Base-by-base conservation (phyloP, 2,113 vertebrate genomes). In the Corythoichthys haematopterus region DNA sequence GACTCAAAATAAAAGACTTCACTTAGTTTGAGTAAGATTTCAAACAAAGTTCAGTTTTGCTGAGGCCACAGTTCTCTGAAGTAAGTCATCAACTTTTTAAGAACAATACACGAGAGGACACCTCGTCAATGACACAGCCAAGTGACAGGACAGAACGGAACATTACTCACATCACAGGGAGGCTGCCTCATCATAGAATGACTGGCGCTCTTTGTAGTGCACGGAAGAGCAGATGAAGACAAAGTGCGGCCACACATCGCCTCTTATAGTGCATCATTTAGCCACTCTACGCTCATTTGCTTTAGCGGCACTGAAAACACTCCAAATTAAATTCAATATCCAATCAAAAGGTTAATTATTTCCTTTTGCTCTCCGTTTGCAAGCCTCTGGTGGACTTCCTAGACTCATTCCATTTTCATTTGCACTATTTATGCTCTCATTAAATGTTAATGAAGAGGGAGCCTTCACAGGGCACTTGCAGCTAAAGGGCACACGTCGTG, bases 401-500 rank as follows among this genome's bases (percentile, higher is more conserved):
- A 2, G 2, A 47, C 47, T 79, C 72, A 67, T 46, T 69, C 71
- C 66, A 36, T 73, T 79, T 75, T 71, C 75, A 71, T 74, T 78
- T 78, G 77, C 81, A 78, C 81, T 80, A 83, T 88, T 85, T 86
- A 84, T 80, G 84, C 59, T 66, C 80, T 88, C 85, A 84, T 90
- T 83, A 85, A 86, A 80, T 89, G 80, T 89, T 91, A 89, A 91
- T 89, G 88, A 89, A 88, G 64, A 70, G 77, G 69, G 71, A 86
- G 77, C 73, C 84, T 86, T 84, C 78, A 79, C 66, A 65, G 76
- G 87, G 83, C 7, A 71, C 88, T 83, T 90, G 85, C 88, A 88
- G 85, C 79, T 62, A 91, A 91, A 91, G 91, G 90, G 83, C 88
- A 90, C 86, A 84, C 87, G 89, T 90, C 79, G 78, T 82, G 85